Base-by-base conservation (phyloP, 37 sponge, comb jelly and placozoan species). In the Chondrosia reniformis region DNA sequence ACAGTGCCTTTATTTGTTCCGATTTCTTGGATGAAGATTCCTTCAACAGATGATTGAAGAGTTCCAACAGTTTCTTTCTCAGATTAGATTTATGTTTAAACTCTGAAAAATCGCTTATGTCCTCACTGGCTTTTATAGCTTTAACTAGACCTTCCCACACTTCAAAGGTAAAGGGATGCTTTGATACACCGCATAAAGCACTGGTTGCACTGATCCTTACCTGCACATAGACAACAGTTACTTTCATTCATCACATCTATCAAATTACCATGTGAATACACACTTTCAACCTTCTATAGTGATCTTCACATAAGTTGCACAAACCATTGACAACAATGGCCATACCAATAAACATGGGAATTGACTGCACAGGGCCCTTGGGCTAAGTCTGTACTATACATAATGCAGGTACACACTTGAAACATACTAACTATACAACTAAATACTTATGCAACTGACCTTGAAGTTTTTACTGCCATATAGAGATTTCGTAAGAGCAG, bases 391-490 rank as follows among this genome's bases (percentile, higher is more conserved):
- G n/a, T n/a, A n/a, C n/a, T n/a, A n/a, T n/a, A n/a, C n/a, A n/a
- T n/a, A n/a, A n/a, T n/a, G n/a, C n/a, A n/a, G n/a, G n/a, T n/a
- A n/a, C n/a, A n/a, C n/a, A n/a, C n/a, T n/a, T n/a, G n/a, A n/a
- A n/a, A n/a, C n/a, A 22, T 24, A 24, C 27, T 61, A 64, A n/a
- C 34, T 64, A 64, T 27, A 64, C 66, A 32, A 4, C 36, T 4
- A 10, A 49, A 10, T 15, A 4, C 66, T 12, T 32, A 49, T 19
- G 61, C 22, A 59, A 30, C 17, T 19, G 36, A 69, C 72, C 72
- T 69, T 69, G 72, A 69, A 69, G 72, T 69, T 69, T 44, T 69
- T 69, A 44, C 72, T 43, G 41, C n/a, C 42, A 44, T 69, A 69
- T n/a, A 69, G 72, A 25, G 72, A 34, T 25, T 69, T 69, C n/a